Evolutionary conservation across 53 echinoderm and acorn worm species (phyloP).

Genomic region (Zoroaster sp.): DNA sequence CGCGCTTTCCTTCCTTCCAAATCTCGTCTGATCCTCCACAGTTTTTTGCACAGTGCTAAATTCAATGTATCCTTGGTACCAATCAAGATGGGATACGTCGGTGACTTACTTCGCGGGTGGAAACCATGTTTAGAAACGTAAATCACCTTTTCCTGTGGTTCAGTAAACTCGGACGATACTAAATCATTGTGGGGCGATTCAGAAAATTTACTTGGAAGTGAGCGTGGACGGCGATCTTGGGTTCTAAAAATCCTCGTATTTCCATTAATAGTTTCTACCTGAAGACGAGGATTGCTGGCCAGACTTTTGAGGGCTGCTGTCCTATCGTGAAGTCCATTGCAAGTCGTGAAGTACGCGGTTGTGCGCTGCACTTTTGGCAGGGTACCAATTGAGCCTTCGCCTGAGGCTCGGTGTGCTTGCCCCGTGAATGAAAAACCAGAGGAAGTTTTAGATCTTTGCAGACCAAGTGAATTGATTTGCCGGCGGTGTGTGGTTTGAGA

Average conservation of each 20-base stretch:
- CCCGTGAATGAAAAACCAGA: not conserved
- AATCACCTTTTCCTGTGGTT: slow-evolving; percentile 29
- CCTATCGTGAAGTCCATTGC: slow-evolving; percentile 52
- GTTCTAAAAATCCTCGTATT: slow-evolving; percentile 29
- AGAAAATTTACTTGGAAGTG: slow-evolving; percentile 44
- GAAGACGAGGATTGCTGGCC: slow-evolving; percentile 69
- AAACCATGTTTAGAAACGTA: slow-evolving; percentile 59
- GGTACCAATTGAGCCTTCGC: not conserved
- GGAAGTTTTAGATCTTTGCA: slow-evolving; percentile 9
- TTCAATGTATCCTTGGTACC: slow-evolving; percentile 66
- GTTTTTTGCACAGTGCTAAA: slow-evolving; percentile 45
- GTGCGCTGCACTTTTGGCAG: slow-evolving; percentile 3
- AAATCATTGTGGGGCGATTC: not conserved
- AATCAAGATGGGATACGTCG: slow-evolving; percentile 68
- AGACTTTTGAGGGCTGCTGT: slow-evolving; percentile 71
- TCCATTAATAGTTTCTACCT: slow-evolving; percentile 52
- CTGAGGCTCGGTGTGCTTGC: not conserved
- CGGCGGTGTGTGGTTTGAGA: slow-evolving; percentile 24
- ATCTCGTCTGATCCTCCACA: slow-evolving; percentile 63
- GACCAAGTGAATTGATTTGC: not conserved
- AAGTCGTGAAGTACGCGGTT: not conserved
- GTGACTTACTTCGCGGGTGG: slow-evolving; percentile 74
- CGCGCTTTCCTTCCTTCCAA: slow-evolving; percentile 74
- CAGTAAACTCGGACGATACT: not conserved
- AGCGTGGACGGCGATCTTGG: slow-evolving; percentile 21